These are phyloP conservation scores for Barnardius zonarius DNA, from an alignment of 2,113 vertebrate species.

Conservation along the genomic window DNA sequence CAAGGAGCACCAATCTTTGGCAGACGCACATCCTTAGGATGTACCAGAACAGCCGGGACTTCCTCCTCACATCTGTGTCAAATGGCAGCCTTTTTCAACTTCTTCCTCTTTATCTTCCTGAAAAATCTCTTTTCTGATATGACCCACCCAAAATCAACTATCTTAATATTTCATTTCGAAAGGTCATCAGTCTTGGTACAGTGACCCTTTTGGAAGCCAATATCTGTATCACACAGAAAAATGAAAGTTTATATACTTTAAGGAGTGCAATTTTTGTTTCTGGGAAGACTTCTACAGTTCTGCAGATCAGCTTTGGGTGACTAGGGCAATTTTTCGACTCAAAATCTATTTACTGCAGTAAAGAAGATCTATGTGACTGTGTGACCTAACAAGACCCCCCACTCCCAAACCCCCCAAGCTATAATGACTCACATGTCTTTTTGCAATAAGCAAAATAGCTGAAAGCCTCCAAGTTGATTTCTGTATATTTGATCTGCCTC, in stretches of 20 bases:
- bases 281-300: background rate
- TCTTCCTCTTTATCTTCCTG: background rate
- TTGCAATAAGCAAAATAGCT: background rate
- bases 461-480: background rate
- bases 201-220: background rate
- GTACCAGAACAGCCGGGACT: background rate
- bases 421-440: background rate
- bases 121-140: background rate
- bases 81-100: background rate
- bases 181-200: background rate
- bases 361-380: background rate
- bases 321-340: background rate
- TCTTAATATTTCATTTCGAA: background rate
- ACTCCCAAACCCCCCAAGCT: background rate
- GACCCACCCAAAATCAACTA: background rate
- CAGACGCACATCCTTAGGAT: constrained; percentile 34
- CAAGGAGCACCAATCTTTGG: background rate
- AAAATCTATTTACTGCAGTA: background rate
- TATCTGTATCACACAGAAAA: background rate
- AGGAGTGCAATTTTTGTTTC: background rate
- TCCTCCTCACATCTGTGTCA: constrained; percentile 4
- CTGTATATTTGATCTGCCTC: background rate
- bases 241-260: background rate
- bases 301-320: background rate
- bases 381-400: background rate